Conservation (phyloP, 1,140 invertebrate species). For the Bemisia tabaci region DNA sequence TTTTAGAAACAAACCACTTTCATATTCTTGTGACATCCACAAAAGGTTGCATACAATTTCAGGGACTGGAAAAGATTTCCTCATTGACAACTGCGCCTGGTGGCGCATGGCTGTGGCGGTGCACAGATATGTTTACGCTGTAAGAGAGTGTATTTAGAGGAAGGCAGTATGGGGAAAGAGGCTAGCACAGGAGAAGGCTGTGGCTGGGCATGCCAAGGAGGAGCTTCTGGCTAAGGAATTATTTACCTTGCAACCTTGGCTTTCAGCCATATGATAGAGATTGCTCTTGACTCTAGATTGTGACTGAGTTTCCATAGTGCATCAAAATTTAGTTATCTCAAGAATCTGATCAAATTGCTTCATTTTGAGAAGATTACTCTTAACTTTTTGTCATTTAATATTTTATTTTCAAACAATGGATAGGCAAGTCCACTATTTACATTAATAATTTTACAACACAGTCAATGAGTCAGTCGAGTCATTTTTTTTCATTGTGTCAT, state of each 20-base stretch:
- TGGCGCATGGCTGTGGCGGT: neutral
- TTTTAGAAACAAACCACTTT: neutral
- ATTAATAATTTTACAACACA: no score
- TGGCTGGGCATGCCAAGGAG: neutral
- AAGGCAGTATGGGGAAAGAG: neutral
- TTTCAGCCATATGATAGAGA: no score
- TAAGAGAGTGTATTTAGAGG: neutral
- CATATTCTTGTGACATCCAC: neutral
- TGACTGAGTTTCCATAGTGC: no score
- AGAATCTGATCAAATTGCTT: no score
- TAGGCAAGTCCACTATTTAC: no score
- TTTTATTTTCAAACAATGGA: no score
- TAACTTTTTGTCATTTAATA: no score
- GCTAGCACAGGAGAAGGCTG: neutral
- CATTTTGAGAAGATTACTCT: no score
- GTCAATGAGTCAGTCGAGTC: no score
- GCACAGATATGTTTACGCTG: neutral
- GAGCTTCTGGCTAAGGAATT: neutral
- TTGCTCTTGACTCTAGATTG: no score
- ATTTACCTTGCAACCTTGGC: neutral
- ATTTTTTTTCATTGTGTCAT: no score
- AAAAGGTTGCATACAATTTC: neutral
- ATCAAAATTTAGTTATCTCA: no score
- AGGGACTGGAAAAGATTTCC: neutral
- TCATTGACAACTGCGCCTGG: neutral